Base-by-base conservation (phyloP, 2,113 vertebrate species). In the Anolis carolinensis region DNA sequence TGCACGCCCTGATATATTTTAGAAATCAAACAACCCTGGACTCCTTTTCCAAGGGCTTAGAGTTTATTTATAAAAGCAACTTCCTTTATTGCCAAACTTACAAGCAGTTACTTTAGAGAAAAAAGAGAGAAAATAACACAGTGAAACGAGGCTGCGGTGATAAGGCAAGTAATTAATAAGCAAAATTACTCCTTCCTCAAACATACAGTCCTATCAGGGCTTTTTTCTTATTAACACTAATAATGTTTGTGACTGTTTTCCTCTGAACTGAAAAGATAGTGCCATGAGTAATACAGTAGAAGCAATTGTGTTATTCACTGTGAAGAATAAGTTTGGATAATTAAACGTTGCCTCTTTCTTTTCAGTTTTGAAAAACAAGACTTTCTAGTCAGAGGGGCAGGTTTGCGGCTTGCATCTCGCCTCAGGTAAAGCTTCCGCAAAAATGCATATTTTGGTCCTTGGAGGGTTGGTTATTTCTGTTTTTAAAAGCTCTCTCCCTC, bases 101-200 rank as follows among this genome's bases (percentile, higher is more conserved):
- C 86, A 90, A 86, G 81, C 36, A 89, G 55, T 32, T 7, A 0
- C 55, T 91, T 91, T 85, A 2, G 21, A 23, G 34, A 75, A 34
- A 85, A 80, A 3, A 25, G 83, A 71, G 91, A 90, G 88, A 0
- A 0, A 88, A 88, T 89, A 77, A 68, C 67, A 70, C 79, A 90
- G 90, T 87, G 70, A 83, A 92, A 94, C 88, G 30, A 16, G 85
- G 67, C 84, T 77, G 88, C 30, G 18, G 50, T 89, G 94, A 94
- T 94, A 94, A 94, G 90, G 90, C 87, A 89, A 92, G 90, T 89
- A 93, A 94, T 94, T 95, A 95, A 94, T 90, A 92, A 93, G 90
- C 88, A 91, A 90, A 94, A 92, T 91, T 84, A 84, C 86, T 94
- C 90, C 59, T n/a, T 76, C 74, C 92, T 93, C 87, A 90, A 87